phyloP scores from a whole-genome alignment of 1,140 invertebrate genomes.

The Sminthurides bifidus region DNA sequence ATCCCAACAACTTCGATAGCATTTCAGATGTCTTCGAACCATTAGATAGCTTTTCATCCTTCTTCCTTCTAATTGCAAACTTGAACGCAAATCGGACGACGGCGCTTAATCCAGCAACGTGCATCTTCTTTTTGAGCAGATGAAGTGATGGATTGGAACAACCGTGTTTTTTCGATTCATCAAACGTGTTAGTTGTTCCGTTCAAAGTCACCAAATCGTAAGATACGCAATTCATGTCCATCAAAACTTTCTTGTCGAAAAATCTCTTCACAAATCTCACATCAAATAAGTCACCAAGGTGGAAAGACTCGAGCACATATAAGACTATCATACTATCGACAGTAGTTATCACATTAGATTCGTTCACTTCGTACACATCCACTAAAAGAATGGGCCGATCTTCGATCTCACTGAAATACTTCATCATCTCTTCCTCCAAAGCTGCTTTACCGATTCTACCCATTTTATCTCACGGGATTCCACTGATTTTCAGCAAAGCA shows the following conservation, averaged over 20 bases:
- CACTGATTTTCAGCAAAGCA: too few species aligned
- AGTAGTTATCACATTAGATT: background rate
- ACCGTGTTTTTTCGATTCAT: too few species aligned
- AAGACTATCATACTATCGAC: background rate
- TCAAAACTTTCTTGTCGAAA: background rate
- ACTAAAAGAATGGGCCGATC: slow-evolving; percentile 9
- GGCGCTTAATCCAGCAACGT: slow-evolving; percentile 39
- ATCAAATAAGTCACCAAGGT: background rate
- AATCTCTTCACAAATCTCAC: background rate
- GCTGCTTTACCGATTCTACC: background rate
- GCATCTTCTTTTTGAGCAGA: slow-evolving; percentile 33
- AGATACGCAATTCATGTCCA: background rate
- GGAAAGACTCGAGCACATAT: too few species aligned
- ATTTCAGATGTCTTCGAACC: slow-evolving; percentile 41
- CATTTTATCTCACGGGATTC: too few species aligned
- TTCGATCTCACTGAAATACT: slow-evolving; percentile 12
- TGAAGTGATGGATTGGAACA: slow-evolving; percentile 21
- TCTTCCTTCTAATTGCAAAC: slow-evolving; percentile 32
- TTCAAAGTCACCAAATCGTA: too few species aligned
- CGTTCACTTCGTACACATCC: slow-evolving; percentile 9
- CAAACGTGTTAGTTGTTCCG: too few species aligned
- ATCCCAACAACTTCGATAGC: slow-evolving; percentile 46
- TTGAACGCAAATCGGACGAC: slow-evolving; percentile 38
- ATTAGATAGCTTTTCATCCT: slow-evolving; percentile 46
- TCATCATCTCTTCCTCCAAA: slow-evolving; percentile 4